These are phyloP conservation scores for Ginglymostoma cirratum DNA, from an alignment of 2,113 vertebrate genomes.

Conservation along the genomic window DNA sequence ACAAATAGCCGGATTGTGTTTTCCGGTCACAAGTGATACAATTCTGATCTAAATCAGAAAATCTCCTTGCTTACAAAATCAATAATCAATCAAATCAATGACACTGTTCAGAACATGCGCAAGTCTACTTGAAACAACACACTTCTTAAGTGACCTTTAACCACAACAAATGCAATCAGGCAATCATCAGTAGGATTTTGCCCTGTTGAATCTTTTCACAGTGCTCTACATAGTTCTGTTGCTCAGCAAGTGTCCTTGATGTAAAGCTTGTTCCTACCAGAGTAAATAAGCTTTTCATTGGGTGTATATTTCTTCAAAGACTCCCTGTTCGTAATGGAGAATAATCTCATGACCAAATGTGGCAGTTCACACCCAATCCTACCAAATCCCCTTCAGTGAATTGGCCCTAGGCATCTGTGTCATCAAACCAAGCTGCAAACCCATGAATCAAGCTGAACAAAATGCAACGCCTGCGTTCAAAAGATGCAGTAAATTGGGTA, in stretches of 20 bases:
- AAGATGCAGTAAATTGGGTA: constrained; percentile 52
- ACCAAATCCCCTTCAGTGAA: constrained; percentile 58
- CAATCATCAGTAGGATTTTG: background rate
- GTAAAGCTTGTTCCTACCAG: constrained; percentile 51
- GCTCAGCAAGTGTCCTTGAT: constrained; percentile 52
- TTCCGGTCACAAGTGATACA: background rate
- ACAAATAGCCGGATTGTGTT: background rate
- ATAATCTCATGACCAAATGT: constrained; percentile 54
- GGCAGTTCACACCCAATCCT: constrained; percentile 49
- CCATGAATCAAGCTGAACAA: constrained; percentile 57
- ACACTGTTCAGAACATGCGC: background rate
- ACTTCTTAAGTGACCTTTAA: background rate
- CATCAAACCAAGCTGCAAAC: constrained; percentile 59
- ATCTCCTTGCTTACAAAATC: background rate
- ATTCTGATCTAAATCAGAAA: background rate
- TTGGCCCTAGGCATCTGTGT: constrained; percentile 61
- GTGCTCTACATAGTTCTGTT: constrained; percentile 51
- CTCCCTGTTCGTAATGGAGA: constrained; percentile 52
- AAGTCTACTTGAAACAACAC: background rate
- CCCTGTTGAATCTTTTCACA: constrained; percentile 41
- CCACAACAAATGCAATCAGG: constrained; percentile 1
- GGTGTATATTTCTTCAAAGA: constrained; percentile 49
- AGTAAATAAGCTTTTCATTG: constrained; percentile 51
- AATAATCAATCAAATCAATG: no score
- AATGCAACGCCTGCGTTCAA: constrained; percentile 55